A percentile compares a stretch with the other conserved stretches of the same genome.
Evolutionary conservation across 2,888 invertebrate genomes (phyloP).

Genomic region (Reticulitermes lucifugus): DNA sequence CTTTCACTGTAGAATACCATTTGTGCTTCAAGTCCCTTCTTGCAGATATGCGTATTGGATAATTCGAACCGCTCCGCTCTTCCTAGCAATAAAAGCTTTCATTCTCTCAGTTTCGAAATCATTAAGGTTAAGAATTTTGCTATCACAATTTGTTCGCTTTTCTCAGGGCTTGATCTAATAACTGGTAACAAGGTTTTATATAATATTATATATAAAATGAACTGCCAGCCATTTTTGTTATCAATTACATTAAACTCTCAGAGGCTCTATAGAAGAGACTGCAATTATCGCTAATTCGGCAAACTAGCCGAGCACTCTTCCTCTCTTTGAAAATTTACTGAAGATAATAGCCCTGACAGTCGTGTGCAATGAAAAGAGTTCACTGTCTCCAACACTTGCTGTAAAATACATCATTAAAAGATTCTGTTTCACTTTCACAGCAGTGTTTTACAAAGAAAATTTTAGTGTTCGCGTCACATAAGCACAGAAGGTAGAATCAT

Average conservation of each 20-base stretch:
- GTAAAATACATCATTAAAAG: too few relatives aligned
- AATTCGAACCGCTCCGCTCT: slow-evolving; percentile 39
- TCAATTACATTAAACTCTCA: slow-evolving; percentile 37
- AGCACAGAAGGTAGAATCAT: too few relatives aligned
- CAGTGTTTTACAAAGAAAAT: too few relatives aligned
- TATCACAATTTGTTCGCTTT: slow-evolving; percentile 28
- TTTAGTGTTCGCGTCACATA: too few relatives aligned
- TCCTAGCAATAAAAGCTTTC: slow-evolving; percentile 33
- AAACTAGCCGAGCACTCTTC: slow-evolving; percentile 19
- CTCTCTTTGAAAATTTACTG: slow-evolving; percentile 29
- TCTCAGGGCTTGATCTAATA: slow-evolving; percentile 26
- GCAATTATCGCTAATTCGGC: slow-evolving; percentile 37
- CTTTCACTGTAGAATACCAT: neutral
- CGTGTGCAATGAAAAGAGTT: neutral
- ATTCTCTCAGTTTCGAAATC: slow-evolving; percentile 31
- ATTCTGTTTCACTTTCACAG: too few relatives aligned
- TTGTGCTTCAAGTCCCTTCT: neutral
- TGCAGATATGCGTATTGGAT: slow-evolving; percentile 31
- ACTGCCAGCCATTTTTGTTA: slow-evolving; percentile 35
- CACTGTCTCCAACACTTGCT: neutral
- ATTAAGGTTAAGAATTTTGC: slow-evolving; percentile 42
- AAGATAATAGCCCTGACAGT: neutral
- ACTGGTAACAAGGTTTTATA: slow-evolving; percentile 36
- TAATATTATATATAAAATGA: slow-evolving; percentile 38
- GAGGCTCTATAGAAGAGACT: slow-evolving; percentile 31